Conservation (phyloP, 2,888 invertebrate genomes). For the Cistogaster globosa region DNA sequence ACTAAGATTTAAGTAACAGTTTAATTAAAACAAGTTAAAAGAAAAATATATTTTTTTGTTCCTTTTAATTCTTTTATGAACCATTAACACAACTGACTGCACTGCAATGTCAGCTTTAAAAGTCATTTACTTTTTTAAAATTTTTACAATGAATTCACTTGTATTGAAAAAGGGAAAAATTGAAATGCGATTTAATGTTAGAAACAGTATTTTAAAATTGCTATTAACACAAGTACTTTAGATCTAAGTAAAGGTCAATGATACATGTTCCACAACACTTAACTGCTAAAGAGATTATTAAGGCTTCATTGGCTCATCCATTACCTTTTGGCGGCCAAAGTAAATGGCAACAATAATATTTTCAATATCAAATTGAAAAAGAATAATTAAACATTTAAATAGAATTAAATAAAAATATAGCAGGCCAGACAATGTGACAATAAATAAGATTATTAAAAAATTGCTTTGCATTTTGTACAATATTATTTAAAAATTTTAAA, state of each 20-base stretch:
- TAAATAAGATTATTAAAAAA: no score
- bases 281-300: constrained; percentile 62
- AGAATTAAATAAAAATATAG: no score
- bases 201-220: background rate
- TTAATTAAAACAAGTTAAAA: constrained; percentile 45
- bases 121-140: constrained; percentile 13
- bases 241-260: constrained; percentile 63
- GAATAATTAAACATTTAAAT: background rate
- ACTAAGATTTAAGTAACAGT: constrained; percentile 62
- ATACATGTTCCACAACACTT: constrained; percentile 39
- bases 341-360: constrained; percentile 21
- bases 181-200: background rate
- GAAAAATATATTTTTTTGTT: constrained; percentile 40
- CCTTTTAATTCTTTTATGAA: constrained; percentile 29
- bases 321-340: constrained; percentile 57
- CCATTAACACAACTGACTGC: background rate
- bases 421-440: no score
- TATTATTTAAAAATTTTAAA: no score
- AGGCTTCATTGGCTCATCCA: constrained; percentile 65
- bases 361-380: constrained; percentile 4
- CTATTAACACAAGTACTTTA: constrained; percentile 1
- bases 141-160: no score
- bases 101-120: constrained; percentile 58
- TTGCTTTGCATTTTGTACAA: no score
- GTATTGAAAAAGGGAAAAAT: background rate